Evolutionary conservation across 2,113 vertebrate species (phyloP), one percentile per base, ranked within the genome.

Genomic region (Brachyistius frenatus): DNA sequence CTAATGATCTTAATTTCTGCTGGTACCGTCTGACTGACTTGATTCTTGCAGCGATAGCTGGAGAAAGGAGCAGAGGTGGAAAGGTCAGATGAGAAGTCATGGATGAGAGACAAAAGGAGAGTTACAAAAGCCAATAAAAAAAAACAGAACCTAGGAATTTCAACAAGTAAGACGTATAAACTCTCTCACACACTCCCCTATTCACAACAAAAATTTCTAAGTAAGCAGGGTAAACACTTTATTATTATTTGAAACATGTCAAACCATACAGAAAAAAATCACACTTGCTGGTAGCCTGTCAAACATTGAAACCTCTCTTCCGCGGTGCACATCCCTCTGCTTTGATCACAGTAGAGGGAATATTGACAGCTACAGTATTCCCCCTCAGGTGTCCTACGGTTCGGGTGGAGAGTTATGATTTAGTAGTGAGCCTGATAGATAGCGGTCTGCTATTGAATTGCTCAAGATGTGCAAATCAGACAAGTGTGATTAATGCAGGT

Each of bases 1-100:
- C 70, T 90, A 91, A 91, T 88, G 87, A 89, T 86, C 86, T 87
- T 83, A 61, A 74, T 78, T 55, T 61, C 73, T 36, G 70, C 74
- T 63, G 68, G 85, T 88, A 82, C 63, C 66, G 71, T 75, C 68
- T 52, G 57, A 83, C 65, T 73, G 83, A 81, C 79, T 83, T 41
- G 2, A 65, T 80, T 37, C 58, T 69, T 35, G 36, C 14, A 31
- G 60, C 60, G 54, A 36, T 37, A 63, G 62, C 41, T 31, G 35
- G 46, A 52, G 71, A 46, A 23, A 62, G 5, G 37, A 58, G 39
- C 9, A 56, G 64, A 54, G 64, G 37, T 32, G 63, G 64, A 76
- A 69, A 82, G 80, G 80, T 85, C 66, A 81, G 68, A 0, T 7
- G 23, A 23, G 23, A 23, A 65, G 73, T 44, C 16, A 35, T 2